Evolutionary conservation across 2,113 vertebrate genomes (phyloP).

Genomic region (Shinisaurus crocodilurus): DNA sequence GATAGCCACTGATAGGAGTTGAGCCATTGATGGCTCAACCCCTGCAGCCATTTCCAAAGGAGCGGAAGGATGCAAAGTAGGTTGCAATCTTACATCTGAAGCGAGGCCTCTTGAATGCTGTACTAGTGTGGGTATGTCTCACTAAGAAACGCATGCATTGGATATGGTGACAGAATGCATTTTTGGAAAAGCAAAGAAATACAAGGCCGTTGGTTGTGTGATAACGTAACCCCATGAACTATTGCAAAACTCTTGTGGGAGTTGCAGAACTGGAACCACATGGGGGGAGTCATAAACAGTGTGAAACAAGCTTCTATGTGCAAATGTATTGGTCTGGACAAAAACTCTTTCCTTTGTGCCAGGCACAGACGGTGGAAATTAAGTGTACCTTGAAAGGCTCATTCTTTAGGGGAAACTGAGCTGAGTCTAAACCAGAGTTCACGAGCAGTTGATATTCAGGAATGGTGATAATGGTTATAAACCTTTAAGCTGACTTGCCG

Average conservation of each 20-base stretch:
- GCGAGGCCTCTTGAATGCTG: background rate
- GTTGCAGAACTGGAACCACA: slow-evolving; percentile 33
- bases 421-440: fast-evolving
- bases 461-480: slow-evolving; percentile 39
- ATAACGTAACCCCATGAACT: background rate
- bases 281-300: fast-evolving
- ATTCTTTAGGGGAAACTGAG: slow-evolving; percentile 12
- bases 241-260: background rate
- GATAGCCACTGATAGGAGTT: too few species aligned
- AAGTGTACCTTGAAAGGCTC: slow-evolving; percentile 23
- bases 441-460: slow-evolving; percentile 38
- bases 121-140: background rate
- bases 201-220: background rate
- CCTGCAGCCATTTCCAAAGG: background rate
- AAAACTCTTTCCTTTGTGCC: background rate
- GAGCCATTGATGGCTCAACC: too few species aligned
- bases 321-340: background rate
- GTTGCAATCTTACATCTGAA: background rate
- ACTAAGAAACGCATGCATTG: background rate
- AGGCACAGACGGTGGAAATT: background rate
- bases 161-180: background rate
- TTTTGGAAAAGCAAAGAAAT: slow-evolving; percentile 12
- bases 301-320: slow-evolving; percentile 6
- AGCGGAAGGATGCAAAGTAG: background rate
- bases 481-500: slow-evolving; percentile 50